Conservation (phyloP, 2,888 invertebrate species). For the Leptothorax acervorum region DNA sequence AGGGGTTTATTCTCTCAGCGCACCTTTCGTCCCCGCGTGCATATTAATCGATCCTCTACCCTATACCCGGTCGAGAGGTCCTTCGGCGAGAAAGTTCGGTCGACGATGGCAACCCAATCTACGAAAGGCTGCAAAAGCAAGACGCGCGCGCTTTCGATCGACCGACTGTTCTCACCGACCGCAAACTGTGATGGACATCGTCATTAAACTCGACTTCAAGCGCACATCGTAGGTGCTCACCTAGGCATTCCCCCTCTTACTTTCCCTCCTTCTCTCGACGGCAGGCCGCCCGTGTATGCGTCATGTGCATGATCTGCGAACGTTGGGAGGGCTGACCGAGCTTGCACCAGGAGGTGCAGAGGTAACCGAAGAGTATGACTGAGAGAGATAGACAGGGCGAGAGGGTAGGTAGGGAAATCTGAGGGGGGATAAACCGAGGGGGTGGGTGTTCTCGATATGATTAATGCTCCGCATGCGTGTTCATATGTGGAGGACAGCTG, state of each 20-base stretch:
- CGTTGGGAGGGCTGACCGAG: conserved; percentile 48
- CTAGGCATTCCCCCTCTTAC: conserved; percentile 11
- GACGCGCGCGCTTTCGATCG: conserved; percentile 43
- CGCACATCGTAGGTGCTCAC: conserved; percentile 53
- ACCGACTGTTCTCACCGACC: conserved; percentile 48
- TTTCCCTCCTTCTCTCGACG: conserved; percentile 15
- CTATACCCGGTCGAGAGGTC: conserved; percentile 27
- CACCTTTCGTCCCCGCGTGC: conserved; percentile 13
- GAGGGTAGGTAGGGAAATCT: conserved; percentile 22
- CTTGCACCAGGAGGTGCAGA: conserved; percentile 32
- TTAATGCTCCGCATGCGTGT: conserved; percentile 78
- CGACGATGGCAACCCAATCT: conserved; percentile 40
- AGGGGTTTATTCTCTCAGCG: conserved; percentile 28
- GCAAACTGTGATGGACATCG: conserved; percentile 72
- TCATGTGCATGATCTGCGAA: conserved; percentile 73
- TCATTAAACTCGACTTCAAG: conserved; percentile 74
- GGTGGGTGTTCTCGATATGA: conserved; percentile 78
- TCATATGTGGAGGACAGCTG: conserved; percentile 79
- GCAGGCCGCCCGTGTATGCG: conserved; percentile 43
- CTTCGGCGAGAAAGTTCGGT: conserved; percentile 42
- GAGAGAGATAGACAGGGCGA: conserved; percentile 39
- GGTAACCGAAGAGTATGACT: conserved; percentile 4
- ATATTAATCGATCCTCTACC: conserved; percentile 45
- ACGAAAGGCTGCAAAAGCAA: conserved; percentile 49
- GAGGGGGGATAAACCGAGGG: conserved; percentile 22